Percentiles rank a stretch among this genome's conserved stretches.
These are phyloP conservation scores for Tetramorium simillimum DNA, from an alignment of 1,140 invertebrate genomes.

Conservation along the genomic window DNA sequence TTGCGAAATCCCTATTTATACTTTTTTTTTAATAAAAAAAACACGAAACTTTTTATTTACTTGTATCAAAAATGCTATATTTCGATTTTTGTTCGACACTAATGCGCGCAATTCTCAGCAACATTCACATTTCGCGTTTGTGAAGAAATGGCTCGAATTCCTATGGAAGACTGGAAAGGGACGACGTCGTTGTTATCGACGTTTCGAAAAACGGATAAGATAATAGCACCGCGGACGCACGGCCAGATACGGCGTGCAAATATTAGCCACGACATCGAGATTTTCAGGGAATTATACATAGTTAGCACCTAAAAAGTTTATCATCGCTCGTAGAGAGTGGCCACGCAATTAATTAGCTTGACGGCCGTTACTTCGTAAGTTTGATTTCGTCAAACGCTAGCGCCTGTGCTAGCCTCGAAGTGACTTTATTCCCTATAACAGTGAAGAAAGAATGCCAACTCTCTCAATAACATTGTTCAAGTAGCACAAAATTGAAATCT, in stretches of 20 bases:
- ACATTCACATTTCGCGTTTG: conserved; percentile 15
- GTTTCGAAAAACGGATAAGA: conserved; percentile 29
- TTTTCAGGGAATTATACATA: conserved; percentile 59
- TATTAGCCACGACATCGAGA: conserved; percentile 63
- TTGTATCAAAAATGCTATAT: not conserved
- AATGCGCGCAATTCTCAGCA: conserved; percentile 14
- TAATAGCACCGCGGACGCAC: conserved; percentile 64
- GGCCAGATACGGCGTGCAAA: conserved; percentile 21
- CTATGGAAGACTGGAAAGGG: conserved; percentile 71
- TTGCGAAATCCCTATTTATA: not conserved
- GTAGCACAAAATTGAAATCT: conserved; percentile 31
- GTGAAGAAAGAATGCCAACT: not conserved
- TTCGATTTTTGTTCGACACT: conserved; percentile 25
- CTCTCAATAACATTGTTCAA: conserved; percentile 10
- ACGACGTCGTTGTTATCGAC: conserved; percentile 51
- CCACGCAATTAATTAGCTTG: conserved; percentile 25
- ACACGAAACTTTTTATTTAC: conserved; percentile 1
- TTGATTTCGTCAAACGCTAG: conserved; percentile 35
- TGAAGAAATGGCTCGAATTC: conserved; percentile 52
- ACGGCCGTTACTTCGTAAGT: conserved; percentile 12
- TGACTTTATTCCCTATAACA: conserved; percentile 32
- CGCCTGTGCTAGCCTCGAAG: conserved; percentile 17
- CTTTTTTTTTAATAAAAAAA: not conserved
- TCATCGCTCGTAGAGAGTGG: conserved; percentile 31
- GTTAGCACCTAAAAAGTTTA: conserved; percentile 68